A percentile compares a stretch with the other conserved stretches of the same genome.
These are phyloP conservation scores for Montipora foliosa DNA, from an alignment of 64 coral and sea anemone species.

Conservation along the genomic window DNA sequence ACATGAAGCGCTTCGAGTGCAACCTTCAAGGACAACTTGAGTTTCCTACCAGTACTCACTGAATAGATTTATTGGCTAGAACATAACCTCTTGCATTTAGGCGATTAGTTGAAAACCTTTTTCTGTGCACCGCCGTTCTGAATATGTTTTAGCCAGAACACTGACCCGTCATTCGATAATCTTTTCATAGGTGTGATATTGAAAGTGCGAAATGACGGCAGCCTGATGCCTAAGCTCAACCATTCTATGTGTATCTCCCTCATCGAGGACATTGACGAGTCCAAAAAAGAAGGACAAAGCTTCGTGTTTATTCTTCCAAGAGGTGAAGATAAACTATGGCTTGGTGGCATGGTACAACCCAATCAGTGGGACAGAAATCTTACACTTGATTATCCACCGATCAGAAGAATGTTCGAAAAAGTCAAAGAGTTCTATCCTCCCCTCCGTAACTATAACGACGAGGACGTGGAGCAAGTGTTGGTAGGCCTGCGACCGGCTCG, in stretches of 20 bases:
- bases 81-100: background rate
- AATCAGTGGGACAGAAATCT: conserved; percentile 34
- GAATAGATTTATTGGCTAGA: background rate
- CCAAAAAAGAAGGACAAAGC: conserved; percentile 44
- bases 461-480: conserved; percentile 43
- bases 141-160: too few species aligned
- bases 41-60: too few species aligned
- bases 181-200: conserved; percentile 39
- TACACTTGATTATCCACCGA: conserved; percentile 39
- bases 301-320: background rate
- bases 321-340: conserved; percentile 56
- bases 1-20: too few species aligned
- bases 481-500: conserved; percentile 58
- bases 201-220: conserved; percentile 56
- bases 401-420: conserved; percentile 66
- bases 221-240: conserved; percentile 58
- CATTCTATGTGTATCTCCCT: conserved; percentile 42
- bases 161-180: background rate
- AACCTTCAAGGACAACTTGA: too few species aligned
- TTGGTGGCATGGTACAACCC: conserved; percentile 62
- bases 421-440: conserved; percentile 72
- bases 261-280: conserved; percentile 46
- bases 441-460: conserved; percentile 47
- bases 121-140: too few species aligned
- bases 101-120: too few species aligned